Base-by-base conservation (phyloP, 2,113 vertebrate species). In the Labrus mixtus region DNA sequence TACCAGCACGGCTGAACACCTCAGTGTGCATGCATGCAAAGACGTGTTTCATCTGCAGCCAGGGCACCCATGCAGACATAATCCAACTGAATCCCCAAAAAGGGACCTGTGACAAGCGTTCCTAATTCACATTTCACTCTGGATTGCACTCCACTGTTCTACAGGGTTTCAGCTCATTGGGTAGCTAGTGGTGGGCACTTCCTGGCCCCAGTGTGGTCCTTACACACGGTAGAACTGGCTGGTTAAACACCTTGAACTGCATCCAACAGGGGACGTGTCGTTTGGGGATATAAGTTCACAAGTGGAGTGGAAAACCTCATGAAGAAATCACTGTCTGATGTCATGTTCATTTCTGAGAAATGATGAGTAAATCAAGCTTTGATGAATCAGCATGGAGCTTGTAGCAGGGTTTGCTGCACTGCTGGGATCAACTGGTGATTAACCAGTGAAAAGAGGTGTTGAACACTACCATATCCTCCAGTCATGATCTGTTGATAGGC, bases 1-100 rank as follows among this genome's bases (percentile, higher is more conserved):
- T 58, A 69, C 39, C 64, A 29, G 65, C 72, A 55, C 39, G 72
- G 73, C 55, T 17, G 43, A 58, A 83, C 75, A 70, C 72, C 66
- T 82, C 37, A 0, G 64, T 75, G 66, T 73, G 41, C 61, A 71
- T 81, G 78, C 56, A 55, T 76, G 83, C 78, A 81, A 73, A 87
- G 59, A 63, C 43, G 16, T 16, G 90, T 89, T 92, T 94, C 65
- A 92, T 92, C 89, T 62, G 64, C 67, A 84, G 92, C 91, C 91
- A 93, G 86, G 66, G 82, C 79, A 78, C 57, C 81, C 92, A 89
- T 89, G 87, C 90, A 84, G 84, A 90, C 85, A 88, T 91, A 93
- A 93, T 91, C 85, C 68, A 81, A 50, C 70, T 50, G 74, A 90
- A 88, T 79, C 73, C 78, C 73, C 73, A 61, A 88, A 86, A 81